Evolutionary conservation across 2,888 invertebrate species (phyloP).

Genomic region (Atherix ibis): DNA sequence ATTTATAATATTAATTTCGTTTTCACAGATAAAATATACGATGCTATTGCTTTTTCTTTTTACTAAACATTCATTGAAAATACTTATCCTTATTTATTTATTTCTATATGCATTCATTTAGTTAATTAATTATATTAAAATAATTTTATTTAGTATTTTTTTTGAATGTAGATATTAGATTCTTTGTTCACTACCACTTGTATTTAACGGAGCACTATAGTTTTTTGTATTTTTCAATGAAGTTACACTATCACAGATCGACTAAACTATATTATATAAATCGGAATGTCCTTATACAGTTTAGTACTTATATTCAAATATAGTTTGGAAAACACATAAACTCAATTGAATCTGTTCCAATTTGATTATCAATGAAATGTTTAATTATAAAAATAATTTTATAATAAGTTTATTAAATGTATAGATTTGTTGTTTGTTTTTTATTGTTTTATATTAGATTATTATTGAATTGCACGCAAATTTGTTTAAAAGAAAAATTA

Average conservation of each 20-base stretch:
- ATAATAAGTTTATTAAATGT: too few species aligned
- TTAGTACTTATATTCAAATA: too few species aligned
- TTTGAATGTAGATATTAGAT: neutral
- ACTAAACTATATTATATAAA: too few species aligned
- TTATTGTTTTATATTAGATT: conserved; percentile 6
- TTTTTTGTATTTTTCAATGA: neutral
- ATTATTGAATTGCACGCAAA: conserved; percentile 6
- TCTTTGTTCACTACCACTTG: neutral
- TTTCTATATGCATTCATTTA: neutral
- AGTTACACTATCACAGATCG: conserved; percentile 8
- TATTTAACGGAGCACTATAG: too few species aligned
- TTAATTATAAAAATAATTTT: too few species aligned
- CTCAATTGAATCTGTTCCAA: conserved; percentile 1
- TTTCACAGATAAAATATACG: too few species aligned
- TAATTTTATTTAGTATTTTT: neutral
- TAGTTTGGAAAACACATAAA: too few species aligned
- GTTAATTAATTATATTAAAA: neutral
- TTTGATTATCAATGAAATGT: neutral
- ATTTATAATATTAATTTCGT: too few species aligned
- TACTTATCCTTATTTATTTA: neutral
- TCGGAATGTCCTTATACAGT: too few species aligned
- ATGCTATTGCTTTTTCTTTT: too few species aligned
- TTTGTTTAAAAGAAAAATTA: conserved; percentile 8
- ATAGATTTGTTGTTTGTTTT: too few species aligned
- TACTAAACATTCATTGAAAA: too few species aligned